These are phyloP conservation scores for Pantherophis vulpinus DNA, from an alignment of 2,797 vertebrate genomes.

Conservation along the genomic window DNA sequence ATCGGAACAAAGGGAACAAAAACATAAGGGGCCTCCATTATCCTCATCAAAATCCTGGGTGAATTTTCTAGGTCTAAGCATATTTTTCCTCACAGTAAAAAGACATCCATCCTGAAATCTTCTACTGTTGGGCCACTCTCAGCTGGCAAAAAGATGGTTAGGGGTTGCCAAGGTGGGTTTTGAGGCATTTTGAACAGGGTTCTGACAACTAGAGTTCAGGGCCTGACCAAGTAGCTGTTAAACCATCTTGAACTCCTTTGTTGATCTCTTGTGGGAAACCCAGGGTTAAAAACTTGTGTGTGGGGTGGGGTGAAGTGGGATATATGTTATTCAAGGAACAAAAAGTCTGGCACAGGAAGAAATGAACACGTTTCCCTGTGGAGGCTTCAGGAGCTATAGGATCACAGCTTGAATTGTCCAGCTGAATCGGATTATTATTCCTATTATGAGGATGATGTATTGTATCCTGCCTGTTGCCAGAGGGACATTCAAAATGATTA, in stretches of 20 bases:
- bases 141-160: background rate
- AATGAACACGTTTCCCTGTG: background rate
- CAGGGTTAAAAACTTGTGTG: background rate
- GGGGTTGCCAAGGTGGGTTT: background rate
- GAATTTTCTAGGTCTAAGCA: background rate
- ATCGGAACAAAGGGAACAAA: background rate
- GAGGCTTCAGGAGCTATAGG: background rate
- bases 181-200: background rate
- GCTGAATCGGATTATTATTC: background rate
- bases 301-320: background rate
- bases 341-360: background rate
- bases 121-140: background rate
- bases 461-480: background rate
- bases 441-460: background rate
- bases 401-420: background rate
- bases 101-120: background rate
- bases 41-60: background rate
- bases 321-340: background rate
- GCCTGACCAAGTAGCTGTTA: background rate
- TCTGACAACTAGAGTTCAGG: background rate
- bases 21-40: background rate
- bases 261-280: background rate
- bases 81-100: background rate
- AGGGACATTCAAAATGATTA: background rate
- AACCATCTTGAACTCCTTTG: background rate